Base-by-base conservation (phyloP, 2,888 invertebrate genomes). In the Trypoxylon attenuatum region DNA sequence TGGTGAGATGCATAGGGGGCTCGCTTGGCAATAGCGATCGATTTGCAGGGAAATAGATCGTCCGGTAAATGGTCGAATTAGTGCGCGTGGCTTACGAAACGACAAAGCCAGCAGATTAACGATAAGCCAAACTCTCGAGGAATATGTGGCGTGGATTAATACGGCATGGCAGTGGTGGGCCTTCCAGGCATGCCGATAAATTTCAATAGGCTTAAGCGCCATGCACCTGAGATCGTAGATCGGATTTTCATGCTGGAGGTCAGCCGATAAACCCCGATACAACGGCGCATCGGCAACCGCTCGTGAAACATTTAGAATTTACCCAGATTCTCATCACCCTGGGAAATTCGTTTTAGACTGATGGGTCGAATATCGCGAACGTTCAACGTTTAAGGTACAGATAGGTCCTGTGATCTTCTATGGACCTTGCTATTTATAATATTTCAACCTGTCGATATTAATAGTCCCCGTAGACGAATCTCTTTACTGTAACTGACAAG, bases 101-200 rank as follows among this genome's bases (percentile, higher is more conserved):
- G 61, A 52, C 62, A 62, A 62, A 69, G 69, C 27, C 52, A 33
- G 19, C 61, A 61, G 59, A 65, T 71, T 59, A 49, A 38, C 62
- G 71, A 69, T 71, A 71, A 71, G 59, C 69, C 52, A 50, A 29
- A 22, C 51, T 5, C 61, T 49, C 53, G 53, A 39, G 57, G 59
- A 57, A 69, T 69, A 56, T 41, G 62, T 46, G 54, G 57, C 43
- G n/a, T 5, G 69, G 70, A 57, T 70, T 69, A 71, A 59, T 65
- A 33, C n/a, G 27, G 33, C 10, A 13, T 13, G 33, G 59, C 57
- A 38, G 18, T 38, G 41, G 5, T 18, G 46, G 62, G 58, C 43
- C 43, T 43, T 39, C 29, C 27, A 39, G 47, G 21, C n/a, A n/a
- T 15, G 58, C 18, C 54, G 43, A 71, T 71, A 71, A 70, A 71